Conservation (phyloP, 2,888 invertebrate species). For the Pandemis heparana region DNA sequence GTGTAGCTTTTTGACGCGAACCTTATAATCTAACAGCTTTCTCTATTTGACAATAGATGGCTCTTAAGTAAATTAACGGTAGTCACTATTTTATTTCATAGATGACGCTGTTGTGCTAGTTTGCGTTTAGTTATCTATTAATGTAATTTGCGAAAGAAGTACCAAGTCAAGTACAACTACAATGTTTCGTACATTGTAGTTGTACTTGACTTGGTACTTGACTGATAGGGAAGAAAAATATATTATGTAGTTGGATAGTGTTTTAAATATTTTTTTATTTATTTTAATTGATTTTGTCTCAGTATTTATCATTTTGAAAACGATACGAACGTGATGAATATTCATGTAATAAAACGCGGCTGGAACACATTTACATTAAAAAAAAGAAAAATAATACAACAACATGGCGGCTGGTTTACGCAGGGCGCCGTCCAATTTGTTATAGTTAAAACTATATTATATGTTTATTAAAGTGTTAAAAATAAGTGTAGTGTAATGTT, state of each 20-base stretch:
- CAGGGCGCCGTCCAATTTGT: constrained; percentile 7
- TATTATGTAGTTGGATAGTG: too few species aligned
- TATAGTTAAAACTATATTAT: constrained; percentile 20
- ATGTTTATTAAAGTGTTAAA: constrained; percentile 20
- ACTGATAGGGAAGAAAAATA: too few species aligned
- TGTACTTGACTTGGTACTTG: too few species aligned
- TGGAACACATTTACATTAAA: background rate
- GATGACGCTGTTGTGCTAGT: background rate
- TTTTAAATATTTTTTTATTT: too few species aligned
- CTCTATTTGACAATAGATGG: background rate
- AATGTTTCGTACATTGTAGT: too few species aligned
- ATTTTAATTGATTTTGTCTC: too few species aligned
- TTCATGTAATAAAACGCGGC: background rate
- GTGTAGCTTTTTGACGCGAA: background rate
- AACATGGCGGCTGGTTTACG: constrained; percentile 38
- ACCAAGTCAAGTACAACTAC: too few species aligned
- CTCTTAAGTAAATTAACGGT: background rate
- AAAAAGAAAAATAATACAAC: constrained; percentile 32
- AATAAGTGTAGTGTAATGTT: constrained; percentile 38
- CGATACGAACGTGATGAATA: background rate
- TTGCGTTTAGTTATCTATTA: background rate
- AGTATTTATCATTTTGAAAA: too few species aligned
- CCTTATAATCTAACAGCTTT: background rate
- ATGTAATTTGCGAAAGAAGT: too few species aligned
- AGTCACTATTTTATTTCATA: background rate